Base-by-base conservation (phyloP, 2,888 invertebrate genomes). In the Strigamia transsilvanica region DNA sequence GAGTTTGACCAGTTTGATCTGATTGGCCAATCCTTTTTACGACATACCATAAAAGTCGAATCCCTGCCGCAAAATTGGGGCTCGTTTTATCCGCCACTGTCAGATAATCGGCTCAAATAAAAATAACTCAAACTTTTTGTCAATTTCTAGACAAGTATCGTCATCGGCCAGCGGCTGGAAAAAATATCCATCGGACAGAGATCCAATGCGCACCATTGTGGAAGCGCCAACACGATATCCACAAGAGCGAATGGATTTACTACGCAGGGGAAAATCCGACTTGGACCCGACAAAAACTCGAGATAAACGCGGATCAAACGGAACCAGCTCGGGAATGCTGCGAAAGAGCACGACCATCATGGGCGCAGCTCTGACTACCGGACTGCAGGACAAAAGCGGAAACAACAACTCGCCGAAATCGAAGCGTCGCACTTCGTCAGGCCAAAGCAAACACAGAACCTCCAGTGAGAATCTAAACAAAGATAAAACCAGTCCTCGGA, bases 191-290 rank as follows among this genome's bases (percentile, higher is more conserved):
- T 82, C 82, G 3, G 84, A 84, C 18, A 51, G 80, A 41, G 84
- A 85, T 21, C 84, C 83, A 51, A 41, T 61, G 18, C 61, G 79
- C 27, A 80, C 73, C 32, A 81, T 73, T 13, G 32, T 56, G 32
- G 79, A 82, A 27, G 27, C 66, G 7, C n/a, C 82, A 27, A 56
- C 83, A 84, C 56, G 86, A 85, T 73, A 82, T 13, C 82, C 79
- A 9, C 82, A 85, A 2, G 86, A 84, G 86, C 86, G 85, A 86
- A 85, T 79, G 80, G 83, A 83, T 2, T 61, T 83, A 15, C 46
- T 83, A 21, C 81, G 82, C 15, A 81, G 83, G 0, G 83, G 83
- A 15, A 82, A 82, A 79, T 83, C 82, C 38, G 83, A 83, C 42
- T 77, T 83, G 27, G 83, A 83, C 18, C 82, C 82, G 6, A 80